Conservation (phyloP, 2,888 invertebrate genomes). For the Nomada hirtipes region DNA sequence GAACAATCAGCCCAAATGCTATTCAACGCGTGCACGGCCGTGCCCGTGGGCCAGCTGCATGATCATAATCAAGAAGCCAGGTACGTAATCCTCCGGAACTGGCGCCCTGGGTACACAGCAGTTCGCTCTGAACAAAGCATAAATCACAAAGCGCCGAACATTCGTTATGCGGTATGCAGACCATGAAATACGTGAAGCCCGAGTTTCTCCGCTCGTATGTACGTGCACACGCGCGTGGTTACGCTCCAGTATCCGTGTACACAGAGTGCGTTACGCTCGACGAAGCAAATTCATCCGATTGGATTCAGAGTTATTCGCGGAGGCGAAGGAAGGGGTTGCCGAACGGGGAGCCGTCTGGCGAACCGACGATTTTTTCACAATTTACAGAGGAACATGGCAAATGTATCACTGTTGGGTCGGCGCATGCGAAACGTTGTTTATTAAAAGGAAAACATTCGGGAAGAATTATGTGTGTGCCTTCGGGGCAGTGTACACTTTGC, state of each 20-base stretch:
- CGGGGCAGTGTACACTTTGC: no score
- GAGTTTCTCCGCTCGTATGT: slow-evolving; percentile 47
- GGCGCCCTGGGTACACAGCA: slow-evolving; percentile 38
- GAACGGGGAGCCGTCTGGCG: slow-evolving; percentile 15
- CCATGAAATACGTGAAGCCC: slow-evolving; percentile 78
- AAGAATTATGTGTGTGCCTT: no score
- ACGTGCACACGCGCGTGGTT: slow-evolving; percentile 34
- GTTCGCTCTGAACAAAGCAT: slow-evolving; percentile 71
- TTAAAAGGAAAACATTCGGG: no score
- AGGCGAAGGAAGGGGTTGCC: slow-evolving; percentile 14
- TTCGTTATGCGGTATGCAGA: slow-evolving; percentile 79
- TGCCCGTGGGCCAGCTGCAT: slow-evolving; percentile 12
- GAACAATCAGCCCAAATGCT: background rate
- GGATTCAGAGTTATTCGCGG: slow-evolving; percentile 74
- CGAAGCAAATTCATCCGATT: slow-evolving; percentile 73
- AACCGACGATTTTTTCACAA: slow-evolving; percentile 33
- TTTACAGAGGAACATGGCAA: background rate
- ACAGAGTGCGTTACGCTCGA: slow-evolving; percentile 61
- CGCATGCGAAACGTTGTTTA: no score
- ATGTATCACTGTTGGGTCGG: no score
- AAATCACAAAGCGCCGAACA: slow-evolving; percentile 81
- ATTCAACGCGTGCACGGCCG: slow-evolving; percentile 20
- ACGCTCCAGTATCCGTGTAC: slow-evolving; percentile 41
- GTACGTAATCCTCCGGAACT: slow-evolving; percentile 60
- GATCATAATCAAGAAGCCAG: slow-evolving; percentile 66